A percentile compares a stretch with the other conserved stretches of the same genome.
Conservation (phyloP, 2,888 invertebrate species). For the Pollenia griseotomentosa region DNA sequence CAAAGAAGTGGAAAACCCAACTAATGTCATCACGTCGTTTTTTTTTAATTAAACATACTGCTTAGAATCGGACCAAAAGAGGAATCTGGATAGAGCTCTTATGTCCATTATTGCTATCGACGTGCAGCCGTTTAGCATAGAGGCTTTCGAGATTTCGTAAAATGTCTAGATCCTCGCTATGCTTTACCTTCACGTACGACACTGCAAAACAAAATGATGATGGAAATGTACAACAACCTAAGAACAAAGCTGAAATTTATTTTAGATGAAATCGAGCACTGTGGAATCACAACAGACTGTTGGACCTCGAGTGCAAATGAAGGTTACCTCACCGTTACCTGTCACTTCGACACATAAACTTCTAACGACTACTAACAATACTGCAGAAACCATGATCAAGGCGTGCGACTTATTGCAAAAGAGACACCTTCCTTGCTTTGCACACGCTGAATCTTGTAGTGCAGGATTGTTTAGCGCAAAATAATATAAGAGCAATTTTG, state of each 20-base stretch:
- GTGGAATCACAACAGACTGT: constrained; percentile 32
- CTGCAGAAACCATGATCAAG: constrained; percentile 4
- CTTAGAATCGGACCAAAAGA: constrained; percentile 39
- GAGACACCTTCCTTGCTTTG: too few relatives aligned
- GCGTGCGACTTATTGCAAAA: too few relatives aligned
- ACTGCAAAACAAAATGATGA: constrained; percentile 69
- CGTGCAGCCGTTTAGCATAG: constrained; percentile 76
- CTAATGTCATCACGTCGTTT: not conserved
- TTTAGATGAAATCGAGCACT: constrained; percentile 55
- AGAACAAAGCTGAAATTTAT: constrained; percentile 58
- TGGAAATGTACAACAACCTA: constrained; percentile 29
- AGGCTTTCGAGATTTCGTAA: not conserved
- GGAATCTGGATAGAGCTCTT: constrained; percentile 66
- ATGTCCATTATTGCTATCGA: constrained; percentile 77
- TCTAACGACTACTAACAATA: constrained; percentile 8
- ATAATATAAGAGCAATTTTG: constrained; percentile 25
- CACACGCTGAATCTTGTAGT: constrained; percentile 10
- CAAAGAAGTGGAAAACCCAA: constrained; percentile 8
- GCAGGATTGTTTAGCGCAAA: constrained; percentile 12
- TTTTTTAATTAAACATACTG: not conserved
- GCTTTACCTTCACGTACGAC: constrained; percentile 76
- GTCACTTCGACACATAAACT: constrained; percentile 44
- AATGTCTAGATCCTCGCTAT: constrained; percentile 75
- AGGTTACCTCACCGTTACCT: constrained; percentile 35
- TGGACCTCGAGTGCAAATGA: constrained; percentile 46